Evolutionary conservation across 2,797 vertebrate species (phyloP).

Genomic region (Falco berigora): DNA sequence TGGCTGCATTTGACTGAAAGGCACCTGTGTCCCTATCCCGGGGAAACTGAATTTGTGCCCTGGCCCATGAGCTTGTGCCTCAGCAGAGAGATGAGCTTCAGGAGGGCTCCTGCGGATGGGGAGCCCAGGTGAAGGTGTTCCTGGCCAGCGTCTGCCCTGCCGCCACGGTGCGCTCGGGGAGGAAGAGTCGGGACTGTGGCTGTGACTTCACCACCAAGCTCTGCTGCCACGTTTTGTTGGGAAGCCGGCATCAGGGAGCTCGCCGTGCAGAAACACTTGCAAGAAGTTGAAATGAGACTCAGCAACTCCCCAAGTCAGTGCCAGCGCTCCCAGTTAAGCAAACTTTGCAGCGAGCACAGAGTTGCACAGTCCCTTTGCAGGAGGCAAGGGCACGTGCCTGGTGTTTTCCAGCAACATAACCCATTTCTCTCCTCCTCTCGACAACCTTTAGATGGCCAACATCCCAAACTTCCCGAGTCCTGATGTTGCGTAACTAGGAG

Average conservation of each 20-base stretch:
- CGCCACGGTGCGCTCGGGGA: background rate
- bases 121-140: background rate
- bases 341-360: background rate
- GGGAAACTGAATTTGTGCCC: background rate
- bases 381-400: background rate
- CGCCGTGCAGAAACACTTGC: fast-evolving
- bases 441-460: background rate
- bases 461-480: background rate
- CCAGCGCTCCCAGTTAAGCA: background rate
- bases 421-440: background rate
- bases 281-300: conserved; percentile 3
- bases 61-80: background rate
- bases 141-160: background rate
- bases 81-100: background rate
- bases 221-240: background rate
- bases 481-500: background rate
- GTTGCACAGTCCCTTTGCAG: background rate
- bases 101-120: background rate
- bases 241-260: background rate
- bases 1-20: background rate
- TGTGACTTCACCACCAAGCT: background rate
- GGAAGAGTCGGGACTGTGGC: background rate
- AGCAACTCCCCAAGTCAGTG: background rate
- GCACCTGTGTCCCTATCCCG: fast-evolving
- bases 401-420: background rate